phyloP scores from a whole-genome alignment of 2,113 vertebrate genomes.

The Dromas ardeola region DNA sequence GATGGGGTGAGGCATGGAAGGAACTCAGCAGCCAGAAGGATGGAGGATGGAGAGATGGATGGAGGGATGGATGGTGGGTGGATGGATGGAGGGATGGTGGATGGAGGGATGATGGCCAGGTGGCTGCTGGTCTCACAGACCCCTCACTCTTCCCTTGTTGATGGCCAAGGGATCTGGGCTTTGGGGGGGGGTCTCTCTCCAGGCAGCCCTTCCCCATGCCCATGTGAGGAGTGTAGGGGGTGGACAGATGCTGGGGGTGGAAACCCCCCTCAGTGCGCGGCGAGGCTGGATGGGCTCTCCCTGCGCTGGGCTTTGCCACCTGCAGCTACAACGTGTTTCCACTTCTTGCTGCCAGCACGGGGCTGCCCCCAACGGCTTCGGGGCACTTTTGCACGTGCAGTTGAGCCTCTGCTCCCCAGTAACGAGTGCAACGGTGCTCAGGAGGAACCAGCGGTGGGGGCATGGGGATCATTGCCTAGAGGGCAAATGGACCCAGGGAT shows the following conservation, averaged over 20 bases:
- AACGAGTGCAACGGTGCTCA: fast-evolving
- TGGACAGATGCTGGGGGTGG: background rate
- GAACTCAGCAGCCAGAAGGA: too few species aligned
- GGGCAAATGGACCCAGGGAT: background rate
- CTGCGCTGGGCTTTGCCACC: background rate
- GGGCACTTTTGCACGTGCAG: background rate
- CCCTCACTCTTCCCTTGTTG: background rate
- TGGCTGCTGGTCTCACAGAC: background rate
- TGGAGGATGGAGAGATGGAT: background rate
- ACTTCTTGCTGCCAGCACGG: background rate
- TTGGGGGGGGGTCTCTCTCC: background rate
- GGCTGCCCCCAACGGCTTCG: background rate
- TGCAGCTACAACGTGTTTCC: background rate
- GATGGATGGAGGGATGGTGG: background rate
- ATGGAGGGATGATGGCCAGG: background rate
- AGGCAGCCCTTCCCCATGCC: background rate
- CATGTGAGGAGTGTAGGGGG: background rate
- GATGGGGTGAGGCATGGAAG: background rate
- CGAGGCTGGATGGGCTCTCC: background rate
- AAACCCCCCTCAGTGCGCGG: fast-evolving
- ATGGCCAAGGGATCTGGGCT: background rate
- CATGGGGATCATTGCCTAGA: background rate
- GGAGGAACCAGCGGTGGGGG: background rate
- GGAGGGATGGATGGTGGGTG: background rate
- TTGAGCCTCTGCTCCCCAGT: background rate